Percentiles rank a stretch among this genome's conserved stretches.
phyloP scores from a whole-genome alignment of 2,888 invertebrate species.

The Pycnomerus fuliginosus region DNA sequence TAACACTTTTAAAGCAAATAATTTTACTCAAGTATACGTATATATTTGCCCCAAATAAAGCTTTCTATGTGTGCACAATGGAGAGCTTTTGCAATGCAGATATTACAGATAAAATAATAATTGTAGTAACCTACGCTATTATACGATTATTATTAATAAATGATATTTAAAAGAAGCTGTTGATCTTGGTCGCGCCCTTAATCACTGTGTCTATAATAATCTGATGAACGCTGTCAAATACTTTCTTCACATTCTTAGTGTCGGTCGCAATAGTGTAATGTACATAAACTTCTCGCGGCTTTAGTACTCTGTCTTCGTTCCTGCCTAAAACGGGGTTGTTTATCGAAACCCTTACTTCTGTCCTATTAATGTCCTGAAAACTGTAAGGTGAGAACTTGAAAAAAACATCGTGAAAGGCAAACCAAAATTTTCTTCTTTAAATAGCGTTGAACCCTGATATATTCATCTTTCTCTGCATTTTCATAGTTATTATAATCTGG shows the following conservation, averaged over 20 bases:
- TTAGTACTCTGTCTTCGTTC: slow-evolving; percentile 15
- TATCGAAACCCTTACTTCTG: no score
- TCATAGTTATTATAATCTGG: slow-evolving; percentile 61
- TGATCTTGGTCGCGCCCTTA: no score
- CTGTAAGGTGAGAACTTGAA: not conserved
- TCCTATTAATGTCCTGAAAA: slow-evolving; percentile 1
- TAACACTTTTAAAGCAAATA: no score
- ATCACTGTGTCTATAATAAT: slow-evolving; percentile 53
- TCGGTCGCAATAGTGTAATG: slow-evolving; percentile 77
- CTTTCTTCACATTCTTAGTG: slow-evolving; percentile 69
- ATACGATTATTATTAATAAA: no score
- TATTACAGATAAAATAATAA: no score
- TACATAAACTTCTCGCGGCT: slow-evolving; percentile 64
- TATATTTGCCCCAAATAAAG: no score
- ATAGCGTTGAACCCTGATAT: slow-evolving; percentile 65
- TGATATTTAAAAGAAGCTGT: no score
- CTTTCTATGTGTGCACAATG: no score
- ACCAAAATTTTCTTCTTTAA: slow-evolving; percentile 68
- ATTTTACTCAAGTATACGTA: no score
- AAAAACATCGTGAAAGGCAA: slow-evolving; percentile 35
- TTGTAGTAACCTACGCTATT: no score
- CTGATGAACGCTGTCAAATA: slow-evolving; percentile 75
- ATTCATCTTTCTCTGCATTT: slow-evolving; percentile 59
- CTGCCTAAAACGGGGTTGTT: not conserved
- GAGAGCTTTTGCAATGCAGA: no score